Base-by-base conservation (phyloP, 2,797 vertebrate genomes). In the Petrocephalus sullivani region DNA sequence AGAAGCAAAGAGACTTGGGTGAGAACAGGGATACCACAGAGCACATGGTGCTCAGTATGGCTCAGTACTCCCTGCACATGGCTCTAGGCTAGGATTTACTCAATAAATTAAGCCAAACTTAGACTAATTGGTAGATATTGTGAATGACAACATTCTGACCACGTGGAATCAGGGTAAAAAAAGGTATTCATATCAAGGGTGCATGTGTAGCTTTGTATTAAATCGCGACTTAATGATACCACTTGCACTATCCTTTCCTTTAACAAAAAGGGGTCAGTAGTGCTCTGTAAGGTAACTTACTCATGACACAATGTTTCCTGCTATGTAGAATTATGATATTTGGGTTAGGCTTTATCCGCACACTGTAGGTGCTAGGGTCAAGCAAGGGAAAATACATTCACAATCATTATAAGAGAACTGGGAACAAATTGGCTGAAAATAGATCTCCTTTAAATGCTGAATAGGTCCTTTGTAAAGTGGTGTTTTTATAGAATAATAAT, bases 221-320 rank as follows among this genome's bases (percentile, higher is more conserved):
- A 78, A 4, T 14, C 8, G 71, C 19, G n/a, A 19, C 46, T 78
- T 78, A 78, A 46, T 46, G 71, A 78, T 49, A 78, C 14, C 41
- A 78, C 41, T 78, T 78, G 71, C 19, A 78, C 41, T 78, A 46
- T 78, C 1, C 71, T 78, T 78, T 78, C 71, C 71, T 78, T 78
- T 78, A 78, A 78, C 71, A 78, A 78, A 78, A 78, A 49, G 16
- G 41, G 71, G 71, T 78, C 71, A 49, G 41, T 19, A 49, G 37
- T 49, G 71, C 37, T 78, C 71, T 46, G 14, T 46, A 41, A 78
- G 71, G 3, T n/a, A 78, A 21, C 71, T 49, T 41, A 49, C 46
- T 78, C 37, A 41, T 78, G 71, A 78, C 71, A 78, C 71, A 78
- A 49, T 78, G 71, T 78, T 78, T 49, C 71, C 71, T 78, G 71